Conservation (phyloP, 2,888 invertebrate genomes). For the Coelogynopora nodosa region DNA sequence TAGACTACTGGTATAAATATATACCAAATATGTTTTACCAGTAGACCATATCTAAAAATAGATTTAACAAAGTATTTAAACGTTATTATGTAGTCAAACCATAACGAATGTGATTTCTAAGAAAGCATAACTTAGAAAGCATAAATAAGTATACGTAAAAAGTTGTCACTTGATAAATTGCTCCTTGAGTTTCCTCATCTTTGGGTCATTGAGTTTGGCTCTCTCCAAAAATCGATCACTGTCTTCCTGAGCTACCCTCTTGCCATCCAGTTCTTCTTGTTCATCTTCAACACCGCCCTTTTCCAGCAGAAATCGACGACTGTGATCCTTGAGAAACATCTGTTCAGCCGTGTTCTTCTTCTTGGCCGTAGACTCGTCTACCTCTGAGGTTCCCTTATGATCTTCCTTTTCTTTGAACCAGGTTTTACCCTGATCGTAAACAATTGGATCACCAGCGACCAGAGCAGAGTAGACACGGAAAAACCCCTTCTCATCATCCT, state of each 20-base stretch:
- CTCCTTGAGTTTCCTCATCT: slow-evolving; percentile 1
- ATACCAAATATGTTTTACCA: too few relatives aligned
- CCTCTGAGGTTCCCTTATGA: not conserved
- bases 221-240: slow-evolving; percentile 12
- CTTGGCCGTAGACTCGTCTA: not conserved
- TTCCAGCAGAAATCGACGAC: slow-evolving; percentile 25
- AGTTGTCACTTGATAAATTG: not conserved
- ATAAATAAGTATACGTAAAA: too few relatives aligned
- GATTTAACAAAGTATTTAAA: too few relatives aligned
- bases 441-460: slow-evolving; percentile 1
- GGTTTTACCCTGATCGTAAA: slow-evolving; percentile 25
- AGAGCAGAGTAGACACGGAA: slow-evolving; percentile 33
- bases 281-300: slow-evolving; percentile 8
- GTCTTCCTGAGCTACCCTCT: not conserved
- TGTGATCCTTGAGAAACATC: slow-evolving; percentile 32
- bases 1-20: too few relatives aligned
- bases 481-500: slow-evolving; percentile 15
- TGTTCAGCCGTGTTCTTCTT: not conserved
- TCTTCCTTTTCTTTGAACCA: slow-evolving; percentile 33
- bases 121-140: too few relatives aligned
- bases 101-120: too few relatives aligned
- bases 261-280: not conserved
- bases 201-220: slow-evolving; percentile 6
- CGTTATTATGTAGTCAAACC: too few relatives aligned
- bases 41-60: too few relatives aligned